A percentile compares a stretch with the other conserved stretches of the same genome.
Evolutionary conservation across 2,113 vertebrate species (phyloP).

Genomic region (Oreochromis tanganicae): DNA sequence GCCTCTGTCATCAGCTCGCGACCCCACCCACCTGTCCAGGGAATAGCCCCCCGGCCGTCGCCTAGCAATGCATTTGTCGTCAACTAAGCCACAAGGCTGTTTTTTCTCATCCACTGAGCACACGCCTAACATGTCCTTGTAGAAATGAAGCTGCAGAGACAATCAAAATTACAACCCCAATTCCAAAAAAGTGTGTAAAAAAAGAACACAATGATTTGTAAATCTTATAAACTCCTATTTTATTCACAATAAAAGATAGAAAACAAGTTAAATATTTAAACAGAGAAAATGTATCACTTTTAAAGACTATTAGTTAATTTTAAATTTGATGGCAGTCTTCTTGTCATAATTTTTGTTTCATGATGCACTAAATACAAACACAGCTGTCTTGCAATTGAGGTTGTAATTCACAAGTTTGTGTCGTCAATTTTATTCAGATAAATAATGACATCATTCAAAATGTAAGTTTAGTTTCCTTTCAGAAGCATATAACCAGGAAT

Average conservation of each 20-base stretch:
- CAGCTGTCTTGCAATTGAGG: background rate
- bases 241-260: background rate
- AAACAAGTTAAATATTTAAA: background rate
- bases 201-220: background rate
- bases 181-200: background rate
- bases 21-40: conserved; percentile 50
- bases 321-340: background rate
- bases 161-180: background rate
- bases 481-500: background rate
- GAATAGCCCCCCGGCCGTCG: conserved; percentile 43
- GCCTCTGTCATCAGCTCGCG: conserved; percentile 13
- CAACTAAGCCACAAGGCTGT: conserved; percentile 11
- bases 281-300: background rate
- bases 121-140: background rate
- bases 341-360: background rate
- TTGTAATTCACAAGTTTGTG: background rate
- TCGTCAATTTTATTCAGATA: background rate
- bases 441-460: background rate
- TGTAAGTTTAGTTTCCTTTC: background rate
- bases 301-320: background rate
- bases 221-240: background rate
- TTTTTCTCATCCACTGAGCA: conserved; percentile 14
- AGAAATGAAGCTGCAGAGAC: background rate
- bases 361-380: background rate
- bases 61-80: conserved; percentile 46